phyloP scores from a whole-genome alignment of 2,888 invertebrate species.

The Malthinus flaveolus region DNA sequence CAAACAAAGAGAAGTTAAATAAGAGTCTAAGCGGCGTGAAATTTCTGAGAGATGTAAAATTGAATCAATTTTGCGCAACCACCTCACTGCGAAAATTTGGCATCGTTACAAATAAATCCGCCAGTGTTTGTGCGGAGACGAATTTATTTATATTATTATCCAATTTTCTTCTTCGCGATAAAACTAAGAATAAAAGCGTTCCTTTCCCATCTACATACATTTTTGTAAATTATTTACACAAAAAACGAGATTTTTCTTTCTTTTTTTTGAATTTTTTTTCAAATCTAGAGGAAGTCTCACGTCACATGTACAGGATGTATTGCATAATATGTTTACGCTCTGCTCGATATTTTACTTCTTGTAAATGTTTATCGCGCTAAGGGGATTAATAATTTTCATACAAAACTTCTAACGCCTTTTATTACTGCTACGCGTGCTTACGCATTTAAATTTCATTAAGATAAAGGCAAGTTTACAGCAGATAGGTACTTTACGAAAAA shows the following conservation, averaged over 20 bases:
- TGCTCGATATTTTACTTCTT: slow-evolving; percentile 16
- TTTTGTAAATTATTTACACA: slow-evolving; percentile 19
- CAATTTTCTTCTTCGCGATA: too few species aligned
- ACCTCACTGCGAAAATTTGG: too few species aligned
- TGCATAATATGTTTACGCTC: slow-evolving; percentile 15
- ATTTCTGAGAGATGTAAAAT: too few species aligned
- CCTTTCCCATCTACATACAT: slow-evolving; percentile 10
- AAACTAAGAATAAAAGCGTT: slow-evolving; percentile 16
- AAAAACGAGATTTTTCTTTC: neutral
- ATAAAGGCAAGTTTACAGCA: slow-evolving; percentile 22
- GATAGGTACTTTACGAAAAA: slow-evolving; percentile 8
- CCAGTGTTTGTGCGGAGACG: too few species aligned
- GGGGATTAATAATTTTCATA: slow-evolving; percentile 33
- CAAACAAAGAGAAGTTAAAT: too few species aligned
- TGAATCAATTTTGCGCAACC: too few species aligned
- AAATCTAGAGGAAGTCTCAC: slow-evolving; percentile 30
- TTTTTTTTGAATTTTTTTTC: slow-evolving; percentile 16
- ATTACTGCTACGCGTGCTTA: slow-evolving; percentile 27
- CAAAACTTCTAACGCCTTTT: slow-evolving; percentile 25
- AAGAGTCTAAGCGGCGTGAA: too few species aligned
- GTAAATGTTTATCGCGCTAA: slow-evolving; percentile 29
- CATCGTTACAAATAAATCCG: too few species aligned
- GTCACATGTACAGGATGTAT: slow-evolving; percentile 15
- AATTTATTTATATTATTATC: too few species aligned
- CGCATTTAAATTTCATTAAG: slow-evolving; percentile 32